Conservation (phyloP, 2,888 invertebrate genomes). For the Nomada lathburiana region DNA sequence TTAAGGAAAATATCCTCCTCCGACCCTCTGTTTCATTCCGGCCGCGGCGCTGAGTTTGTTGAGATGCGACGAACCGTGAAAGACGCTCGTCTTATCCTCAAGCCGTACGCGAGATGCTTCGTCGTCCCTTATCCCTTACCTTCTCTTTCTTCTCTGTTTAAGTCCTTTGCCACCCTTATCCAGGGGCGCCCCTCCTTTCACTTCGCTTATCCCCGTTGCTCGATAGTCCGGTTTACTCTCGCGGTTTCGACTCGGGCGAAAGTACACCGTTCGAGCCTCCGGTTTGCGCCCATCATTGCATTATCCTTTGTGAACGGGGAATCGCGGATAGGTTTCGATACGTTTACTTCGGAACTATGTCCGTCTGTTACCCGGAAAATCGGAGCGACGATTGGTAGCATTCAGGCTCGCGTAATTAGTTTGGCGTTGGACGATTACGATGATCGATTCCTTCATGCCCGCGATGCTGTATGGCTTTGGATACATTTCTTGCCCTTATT, state of each 20-base stretch:
- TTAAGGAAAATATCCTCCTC: slow-evolving; percentile 70
- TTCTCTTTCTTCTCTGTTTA: too few species aligned
- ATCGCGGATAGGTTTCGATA: not conserved
- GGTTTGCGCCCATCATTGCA: not conserved
- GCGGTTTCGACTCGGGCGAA: slow-evolving; percentile 29
- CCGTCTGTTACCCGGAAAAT: not conserved
- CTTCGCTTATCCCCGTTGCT: slow-evolving; percentile 1
- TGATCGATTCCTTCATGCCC: too few species aligned
- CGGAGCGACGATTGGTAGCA: not conserved
- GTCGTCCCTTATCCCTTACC: not conserved
- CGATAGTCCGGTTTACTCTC: slow-evolving; percentile 40
- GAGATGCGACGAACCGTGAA: slow-evolving; percentile 72
- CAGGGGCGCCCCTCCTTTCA: not conserved
- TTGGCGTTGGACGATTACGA: too few species aligned
- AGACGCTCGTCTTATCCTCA: slow-evolving; percentile 66
- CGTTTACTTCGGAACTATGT: not conserved
- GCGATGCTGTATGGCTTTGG: too few species aligned
- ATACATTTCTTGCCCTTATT: too few species aligned
- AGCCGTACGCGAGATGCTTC: slow-evolving; percentile 50
- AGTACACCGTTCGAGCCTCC: not conserved
- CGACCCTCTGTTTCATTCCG: slow-evolving; percentile 39
- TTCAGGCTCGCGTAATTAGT: too few species aligned
- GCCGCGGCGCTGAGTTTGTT: slow-evolving; percentile 52
- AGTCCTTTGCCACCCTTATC: slow-evolving; percentile 5
- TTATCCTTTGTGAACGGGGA: slow-evolving; percentile 15